Evolutionary conservation across 2,113 vertebrate species (phyloP).

Genomic region (Coryphaenoides rupestris): DNA sequence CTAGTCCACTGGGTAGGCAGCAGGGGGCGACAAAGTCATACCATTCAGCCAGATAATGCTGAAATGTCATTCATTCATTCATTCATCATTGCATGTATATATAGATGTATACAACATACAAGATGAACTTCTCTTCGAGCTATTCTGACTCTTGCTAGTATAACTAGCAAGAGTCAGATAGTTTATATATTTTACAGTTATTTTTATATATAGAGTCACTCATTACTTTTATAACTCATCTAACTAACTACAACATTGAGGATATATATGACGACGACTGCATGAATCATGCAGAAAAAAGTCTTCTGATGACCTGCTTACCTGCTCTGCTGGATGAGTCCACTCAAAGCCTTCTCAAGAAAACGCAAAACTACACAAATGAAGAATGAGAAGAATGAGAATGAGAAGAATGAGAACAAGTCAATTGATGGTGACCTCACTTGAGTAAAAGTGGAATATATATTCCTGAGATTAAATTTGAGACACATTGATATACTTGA

Average conservation of each 20-base stretch:
- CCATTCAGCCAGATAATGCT: not conserved
- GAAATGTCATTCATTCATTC: not conserved
- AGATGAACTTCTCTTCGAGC: no score
- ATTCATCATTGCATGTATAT: not conserved
- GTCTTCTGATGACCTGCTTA: constrained; percentile 39
- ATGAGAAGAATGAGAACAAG: not conserved
- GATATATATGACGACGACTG: no score
- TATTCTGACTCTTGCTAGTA: no score
- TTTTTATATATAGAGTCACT: no score
- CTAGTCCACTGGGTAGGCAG: constrained; percentile 70
- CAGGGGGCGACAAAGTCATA: constrained; percentile 38
- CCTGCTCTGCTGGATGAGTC: constrained; percentile 84
- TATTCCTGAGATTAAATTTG: no score
- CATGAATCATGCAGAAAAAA: not conserved
- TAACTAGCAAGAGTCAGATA: not conserved
- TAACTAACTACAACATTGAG: no score
- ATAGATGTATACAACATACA: not conserved
- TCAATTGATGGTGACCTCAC: not conserved
- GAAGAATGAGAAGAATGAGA: constrained; percentile 20
- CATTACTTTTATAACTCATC: no score
- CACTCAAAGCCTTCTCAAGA: constrained; percentile 75
- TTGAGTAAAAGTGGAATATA: not conserved
- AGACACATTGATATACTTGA: no score
- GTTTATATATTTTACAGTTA: no score
- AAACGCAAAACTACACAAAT: constrained; percentile 81